Percentiles rank a stretch among this genome's conserved stretches.
phyloP scores from a whole-genome alignment of 2,888 invertebrate species.

The Polydrusus pterygomalis region DNA sequence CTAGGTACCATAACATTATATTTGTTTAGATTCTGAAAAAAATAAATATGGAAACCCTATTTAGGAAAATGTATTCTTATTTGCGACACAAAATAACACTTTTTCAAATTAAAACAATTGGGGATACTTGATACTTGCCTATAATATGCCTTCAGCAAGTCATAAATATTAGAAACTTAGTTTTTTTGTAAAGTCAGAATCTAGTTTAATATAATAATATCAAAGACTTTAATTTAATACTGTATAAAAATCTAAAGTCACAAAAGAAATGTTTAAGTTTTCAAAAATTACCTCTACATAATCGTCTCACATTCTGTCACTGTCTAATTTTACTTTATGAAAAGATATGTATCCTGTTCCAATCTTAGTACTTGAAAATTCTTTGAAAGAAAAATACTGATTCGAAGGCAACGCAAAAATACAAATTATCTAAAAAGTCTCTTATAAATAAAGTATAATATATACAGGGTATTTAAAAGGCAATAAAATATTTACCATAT shows the following conservation, averaged over 20 bases:
- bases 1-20: neutral
- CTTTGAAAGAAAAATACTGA: constrained; percentile 38
- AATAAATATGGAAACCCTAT: neutral
- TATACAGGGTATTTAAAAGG: constrained; percentile 23
- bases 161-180: too few species aligned
- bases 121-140: too few species aligned
- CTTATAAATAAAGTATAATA: constrained; percentile 40
- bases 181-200: too few species aligned
- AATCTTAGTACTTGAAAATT: constrained; percentile 12
- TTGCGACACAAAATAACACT: too few species aligned
- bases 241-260: neutral
- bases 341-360: constrained; percentile 32
- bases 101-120: too few species aligned
- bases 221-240: neutral
- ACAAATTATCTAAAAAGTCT: constrained; percentile 24
- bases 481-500: constrained; percentile 28
- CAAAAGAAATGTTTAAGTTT: neutral
- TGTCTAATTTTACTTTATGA: constrained; percentile 18
- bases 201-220: too few species aligned
- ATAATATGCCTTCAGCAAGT: too few species aligned
- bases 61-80: too few species aligned
- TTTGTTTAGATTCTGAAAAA: neutral
- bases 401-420: constrained; percentile 20
- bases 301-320: too few species aligned
- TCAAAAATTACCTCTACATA: constrained; percentile 1